These are phyloP conservation scores for Drosophila phalerata DNA, from an alignment of 2,888 invertebrate genomes.

Conservation along the genomic window DNA sequence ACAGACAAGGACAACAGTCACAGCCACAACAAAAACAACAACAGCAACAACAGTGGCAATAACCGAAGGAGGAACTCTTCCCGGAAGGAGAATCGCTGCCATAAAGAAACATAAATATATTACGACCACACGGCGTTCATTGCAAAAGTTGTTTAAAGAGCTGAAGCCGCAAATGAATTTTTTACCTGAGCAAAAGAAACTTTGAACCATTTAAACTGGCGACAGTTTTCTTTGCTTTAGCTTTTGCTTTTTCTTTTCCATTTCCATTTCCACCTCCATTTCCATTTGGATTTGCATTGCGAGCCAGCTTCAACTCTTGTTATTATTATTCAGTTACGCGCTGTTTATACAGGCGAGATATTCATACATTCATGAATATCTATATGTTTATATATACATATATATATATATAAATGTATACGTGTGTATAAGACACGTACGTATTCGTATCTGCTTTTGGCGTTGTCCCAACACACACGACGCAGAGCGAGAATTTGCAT, in stretches of 20 bases:
- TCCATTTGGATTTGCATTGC: constrained; percentile 19
- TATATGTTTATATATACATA: constrained; percentile 34
- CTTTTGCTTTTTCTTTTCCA: constrained; percentile 7
- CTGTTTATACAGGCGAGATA: constrained; percentile 76
- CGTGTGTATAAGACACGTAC: constrained; percentile 55
- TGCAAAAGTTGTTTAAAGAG: constrained; percentile 48
- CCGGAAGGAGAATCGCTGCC: constrained; percentile 9
- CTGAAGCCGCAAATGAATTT: constrained; percentile 43
- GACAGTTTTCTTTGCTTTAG: constrained; percentile 56
- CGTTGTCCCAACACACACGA: constrained; percentile 68
- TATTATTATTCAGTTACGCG: constrained; percentile 79
- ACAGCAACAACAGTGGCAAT: neutral
- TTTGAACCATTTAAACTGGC: constrained; percentile 63
- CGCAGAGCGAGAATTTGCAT: constrained; percentile 62
- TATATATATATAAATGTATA: constrained; percentile 49
- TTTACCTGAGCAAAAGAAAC: constrained; percentile 42
- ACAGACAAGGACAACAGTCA: constrained; percentile 2
- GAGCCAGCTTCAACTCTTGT: constrained; percentile 45
- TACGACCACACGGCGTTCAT: constrained; percentile 34
- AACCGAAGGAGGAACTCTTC: neutral
- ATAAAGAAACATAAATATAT: constrained; percentile 37
- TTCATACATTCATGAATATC: constrained; percentile 78
- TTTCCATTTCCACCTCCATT: constrained; percentile 24
- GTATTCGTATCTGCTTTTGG: constrained; percentile 69
- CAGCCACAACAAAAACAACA: neutral